Evolutionary conservation across 2,888 invertebrate species (phyloP), one percentile per base, ranked within the genome.

Genomic region (Stratiomys singularior): DNA sequence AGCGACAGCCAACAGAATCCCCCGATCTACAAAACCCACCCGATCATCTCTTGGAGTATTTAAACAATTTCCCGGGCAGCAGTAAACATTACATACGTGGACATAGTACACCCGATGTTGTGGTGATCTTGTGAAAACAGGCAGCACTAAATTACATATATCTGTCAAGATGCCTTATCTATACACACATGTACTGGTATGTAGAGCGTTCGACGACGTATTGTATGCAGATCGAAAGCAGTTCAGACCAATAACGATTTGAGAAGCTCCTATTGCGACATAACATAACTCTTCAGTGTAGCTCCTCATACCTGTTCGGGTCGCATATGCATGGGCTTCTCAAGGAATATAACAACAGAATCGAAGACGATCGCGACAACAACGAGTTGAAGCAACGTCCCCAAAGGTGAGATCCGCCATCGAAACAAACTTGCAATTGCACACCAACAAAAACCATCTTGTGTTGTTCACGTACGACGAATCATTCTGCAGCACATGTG

Each of bases 111-210:
- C 28, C 71, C 23, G 47, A 52, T 71, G 71, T 37, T 52, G 25
- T 56, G 76, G 64, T 71, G 46, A 78, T 78, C 78, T 78, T 66
- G 77, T 77, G 78, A 79, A 79, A 79, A 79, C 78, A 79, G 79
- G 79, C 79, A 79, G 78, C 79, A 79, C 79, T 79, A 79, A 79
- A 79, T 78, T 79, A 79, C 78, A 78, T 79, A 78, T 77, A 78
- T 79, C 78, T 79, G 79, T 78, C 78, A 78, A 78, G 78, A 78
- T 78, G 60, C 21, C 60, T 74, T 74, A 74, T 74, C 74, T 58
- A 60, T 74, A 74, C 37, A 60, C 28, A 67, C 23, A 60, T 18
- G 37, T 56, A 56, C 76, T 74, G 67, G 74, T 79, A 79, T 77
- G 69, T 79, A 76, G 67, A 78, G 72, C 78, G 71, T 77, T 67